A percentile compares a stretch with the other conserved stretches of the same genome.
Conservation (phyloP, 2,797 vertebrate species). For the Loris lydekkerianus region DNA sequence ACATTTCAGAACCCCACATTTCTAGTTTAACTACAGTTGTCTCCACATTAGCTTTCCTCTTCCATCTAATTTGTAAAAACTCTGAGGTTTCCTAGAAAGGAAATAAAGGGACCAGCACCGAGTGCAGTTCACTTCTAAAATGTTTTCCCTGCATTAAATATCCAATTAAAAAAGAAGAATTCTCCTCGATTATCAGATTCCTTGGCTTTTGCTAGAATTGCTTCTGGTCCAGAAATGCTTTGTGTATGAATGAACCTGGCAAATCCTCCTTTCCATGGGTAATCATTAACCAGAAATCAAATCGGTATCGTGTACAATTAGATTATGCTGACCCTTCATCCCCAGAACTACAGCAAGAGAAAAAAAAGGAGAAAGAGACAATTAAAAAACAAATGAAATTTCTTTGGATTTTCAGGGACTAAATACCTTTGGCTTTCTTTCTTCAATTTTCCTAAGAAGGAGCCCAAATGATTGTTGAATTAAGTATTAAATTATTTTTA, state of each 20-base stretch:
- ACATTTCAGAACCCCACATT: background rate
- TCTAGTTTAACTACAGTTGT: background rate
- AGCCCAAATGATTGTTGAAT: slow-evolving; percentile 50
- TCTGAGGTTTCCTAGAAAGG: slow-evolving; percentile 17
- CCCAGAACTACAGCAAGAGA: slow-evolving; percentile 51
- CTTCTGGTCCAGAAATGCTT: slow-evolving; percentile 51
- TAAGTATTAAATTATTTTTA: slow-evolving; percentile 71
- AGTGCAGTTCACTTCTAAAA: background rate
- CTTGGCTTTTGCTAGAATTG: slow-evolving; percentile 1
- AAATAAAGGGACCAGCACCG: background rate
- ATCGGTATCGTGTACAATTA: slow-evolving; percentile 66
- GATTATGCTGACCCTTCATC: slow-evolving; percentile 41
- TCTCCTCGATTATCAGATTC: background rate
- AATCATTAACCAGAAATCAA: slow-evolving; percentile 80
- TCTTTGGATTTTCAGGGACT: slow-evolving; percentile 4
- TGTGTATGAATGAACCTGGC: slow-evolving; percentile 81
- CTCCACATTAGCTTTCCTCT: background rate
- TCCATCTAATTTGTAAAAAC: background rate
- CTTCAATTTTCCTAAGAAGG: slow-evolving; percentile 75
- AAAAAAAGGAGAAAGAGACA: slow-evolving; percentile 60
- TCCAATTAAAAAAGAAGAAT: slow-evolving; percentile 26
- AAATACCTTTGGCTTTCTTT: slow-evolving; percentile 67
- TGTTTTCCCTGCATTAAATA: background rate
- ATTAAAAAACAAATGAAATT: slow-evolving; percentile 65
- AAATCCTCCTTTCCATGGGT: slow-evolving; percentile 75